Base-by-base conservation (phyloP, 2,888 invertebrate genomes). In the Pycnomerus fuliginosus region DNA sequence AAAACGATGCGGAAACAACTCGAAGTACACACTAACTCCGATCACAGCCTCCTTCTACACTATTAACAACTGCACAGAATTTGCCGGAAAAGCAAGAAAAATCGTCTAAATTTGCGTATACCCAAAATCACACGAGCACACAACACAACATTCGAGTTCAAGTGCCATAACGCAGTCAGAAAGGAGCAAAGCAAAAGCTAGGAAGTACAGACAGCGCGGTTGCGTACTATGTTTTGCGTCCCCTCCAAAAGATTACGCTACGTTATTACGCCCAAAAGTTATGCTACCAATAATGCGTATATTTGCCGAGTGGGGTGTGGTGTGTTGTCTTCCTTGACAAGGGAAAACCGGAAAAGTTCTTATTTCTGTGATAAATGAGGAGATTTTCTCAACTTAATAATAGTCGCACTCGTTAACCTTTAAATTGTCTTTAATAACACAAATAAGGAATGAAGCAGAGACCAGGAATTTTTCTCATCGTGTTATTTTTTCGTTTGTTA, bases 271-370 rank as follows among this genome's bases (percentile, higher is more conserved):
- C 46, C 50, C 46, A 37, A 41, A 43, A 48, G 50, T 48, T 53
- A 53, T 44, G 34, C 53, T 27, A 41, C 53, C 53, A 53, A 48
- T 48, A 48, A 50, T 53, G 44, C 50, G 38, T 44, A 43, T 42
- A 40, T 38, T 47, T 40, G 34, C 44, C 28, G 27, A 40, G 31
- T 36, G 36, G 40, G 43, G 44, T 29, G 39, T 34, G 34, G 35
- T 27, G 28, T 32, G 25, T 31, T 24, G 31, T 31, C 10, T 16
- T 17, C 29, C 24, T 22, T 32, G 39, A 39, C 39, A 16, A 25
- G 32, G 16, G 38, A 38, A n/a, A n/a, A n/a, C n/a, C n/a, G n/a
- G n/a, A n/a, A n/a, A n/a, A n/a, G n/a, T n/a, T n/a, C n/a, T n/a
- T n/a, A n/a, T n/a, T n/a, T n/a, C n/a, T n/a, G 28, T 38, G 31